phyloP scores from a whole-genome alignment of 2,797 vertebrate species.

The Malurus splendens region DNA sequence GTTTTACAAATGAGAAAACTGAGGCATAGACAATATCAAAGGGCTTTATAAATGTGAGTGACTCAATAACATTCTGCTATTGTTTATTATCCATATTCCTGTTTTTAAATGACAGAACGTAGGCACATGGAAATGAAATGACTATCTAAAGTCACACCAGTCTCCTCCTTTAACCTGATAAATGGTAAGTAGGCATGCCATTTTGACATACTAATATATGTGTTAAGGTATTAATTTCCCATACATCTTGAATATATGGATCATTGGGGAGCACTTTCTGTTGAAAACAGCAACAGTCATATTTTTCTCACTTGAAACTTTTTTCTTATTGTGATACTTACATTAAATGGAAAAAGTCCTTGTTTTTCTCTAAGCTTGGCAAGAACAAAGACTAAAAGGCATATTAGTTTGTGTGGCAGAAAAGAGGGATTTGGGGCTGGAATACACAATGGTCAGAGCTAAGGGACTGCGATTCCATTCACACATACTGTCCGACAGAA shows the following conservation, averaged over 20 bases:
- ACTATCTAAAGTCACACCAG: conserved; percentile 57
- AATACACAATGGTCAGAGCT: not conserved
- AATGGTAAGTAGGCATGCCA: conserved; percentile 46
- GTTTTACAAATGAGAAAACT: conserved; percentile 61
- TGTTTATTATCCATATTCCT: conserved; percentile 59
- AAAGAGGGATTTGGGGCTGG: not conserved
- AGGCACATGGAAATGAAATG: conserved; percentile 51
- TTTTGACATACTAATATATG: conserved; percentile 57
- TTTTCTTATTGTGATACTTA: conserved; percentile 26
- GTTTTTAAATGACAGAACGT: conserved; percentile 49
- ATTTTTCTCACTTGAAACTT: conserved; percentile 43
- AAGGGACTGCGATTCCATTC: not conserved
- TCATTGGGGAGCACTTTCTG: conserved; percentile 52
- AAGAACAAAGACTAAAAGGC: not conserved
- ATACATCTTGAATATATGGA: conserved; percentile 45
- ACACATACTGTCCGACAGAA: not conserved
- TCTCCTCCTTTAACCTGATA: conserved; percentile 57
- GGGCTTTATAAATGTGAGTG: conserved; percentile 53
- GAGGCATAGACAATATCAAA: conserved; percentile 51
- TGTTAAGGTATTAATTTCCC: conserved; percentile 56
- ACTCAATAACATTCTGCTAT: conserved; percentile 57
- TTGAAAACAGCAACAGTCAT: conserved; percentile 50
- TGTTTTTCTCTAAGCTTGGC: not conserved
- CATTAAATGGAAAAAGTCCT: conserved; percentile 23
- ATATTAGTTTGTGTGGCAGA: not conserved